Percentiles rank a stretch among this genome's conserved stretches.
Conservation (phyloP, 2,888 invertebrate genomes). For the Drosophila basisetae region DNA sequence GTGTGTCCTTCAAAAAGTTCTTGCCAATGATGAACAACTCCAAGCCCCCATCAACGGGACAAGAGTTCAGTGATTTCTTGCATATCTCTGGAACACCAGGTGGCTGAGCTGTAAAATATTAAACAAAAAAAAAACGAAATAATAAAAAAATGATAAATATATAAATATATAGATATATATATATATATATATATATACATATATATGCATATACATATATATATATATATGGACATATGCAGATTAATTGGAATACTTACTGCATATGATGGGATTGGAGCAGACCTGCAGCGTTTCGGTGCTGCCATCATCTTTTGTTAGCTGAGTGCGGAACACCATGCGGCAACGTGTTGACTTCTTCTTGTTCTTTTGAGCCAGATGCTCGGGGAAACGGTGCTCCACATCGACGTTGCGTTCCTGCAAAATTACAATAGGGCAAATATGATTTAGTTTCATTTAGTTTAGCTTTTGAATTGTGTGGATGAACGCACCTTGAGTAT, state of each 20-base stretch:
- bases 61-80: conserved; percentile 93
- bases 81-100: conserved; percentile 96
- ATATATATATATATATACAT: background rate
- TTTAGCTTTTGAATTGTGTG: background rate
- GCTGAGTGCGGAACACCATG: conserved; percentile 95
- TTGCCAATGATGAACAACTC: conserved; percentile 96
- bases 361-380: conserved; percentile 92
- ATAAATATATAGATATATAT: no score
- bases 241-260: conserved; percentile 87
- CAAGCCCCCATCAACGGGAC: conserved; percentile 91
- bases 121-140: background rate
- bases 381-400: conserved; percentile 94
- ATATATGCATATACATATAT: background rate
- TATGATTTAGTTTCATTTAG: background rate
- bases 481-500: conserved; percentile 90
- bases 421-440: background rate
- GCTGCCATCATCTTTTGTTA: conserved; percentile 91
- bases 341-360: conserved; percentile 98
- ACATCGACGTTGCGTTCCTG: conserved; percentile 97
- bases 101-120: conserved; percentile 90
- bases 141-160: background rate
- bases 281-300: conserved; percentile 94
- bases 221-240: background rate
- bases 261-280: conserved; percentile 96
- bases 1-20: conserved; percentile 96